Conservation (phyloP, 2,888 invertebrate species). For the Chrysolina oricalcia region DNA sequence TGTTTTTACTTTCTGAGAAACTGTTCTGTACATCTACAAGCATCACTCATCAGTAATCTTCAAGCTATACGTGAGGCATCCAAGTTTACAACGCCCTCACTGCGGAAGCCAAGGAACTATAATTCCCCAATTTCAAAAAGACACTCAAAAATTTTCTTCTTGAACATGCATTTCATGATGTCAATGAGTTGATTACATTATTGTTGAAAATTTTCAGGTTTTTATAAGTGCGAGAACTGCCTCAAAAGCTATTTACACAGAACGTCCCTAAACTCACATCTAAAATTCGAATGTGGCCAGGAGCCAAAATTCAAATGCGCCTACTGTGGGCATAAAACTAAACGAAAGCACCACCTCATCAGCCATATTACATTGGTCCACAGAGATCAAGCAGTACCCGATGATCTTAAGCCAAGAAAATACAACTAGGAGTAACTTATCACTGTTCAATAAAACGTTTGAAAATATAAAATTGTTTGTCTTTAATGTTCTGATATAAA, state of each 20-base stretch:
- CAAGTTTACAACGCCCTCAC: too few relatives aligned
- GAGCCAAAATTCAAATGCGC: conserved; percentile 77
- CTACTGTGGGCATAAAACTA: conserved; percentile 45
- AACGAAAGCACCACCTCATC: conserved; percentile 50
- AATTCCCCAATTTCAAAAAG: too few relatives aligned
- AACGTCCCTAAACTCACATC: conserved; percentile 38
- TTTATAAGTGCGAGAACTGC: conserved; percentile 30
- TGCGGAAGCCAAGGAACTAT: too few relatives aligned
- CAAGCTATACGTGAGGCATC: too few relatives aligned
- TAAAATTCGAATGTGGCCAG: conserved; percentile 78
- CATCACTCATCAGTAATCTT: too few relatives aligned
- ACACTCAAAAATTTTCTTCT: too few relatives aligned
- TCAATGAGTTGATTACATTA: too few relatives aligned
- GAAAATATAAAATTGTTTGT: too few relatives aligned
- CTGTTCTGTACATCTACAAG: too few relatives aligned
- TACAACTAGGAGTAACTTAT: not conserved
- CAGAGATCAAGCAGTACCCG: conserved; percentile 20
- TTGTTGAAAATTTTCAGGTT: conserved; percentile 31
- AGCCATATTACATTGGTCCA: conserved; percentile 37
- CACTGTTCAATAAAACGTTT: not conserved
- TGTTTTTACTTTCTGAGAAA: too few relatives aligned
- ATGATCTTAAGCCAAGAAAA: conserved; percentile 16
- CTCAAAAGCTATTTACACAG: conserved; percentile 32
- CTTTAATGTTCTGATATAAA: too few relatives aligned
- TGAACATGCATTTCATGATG: too few relatives aligned